Percentiles rank a stretch among this genome's conserved stretches.
These are phyloP conservation scores for Trichopria drosophilae DNA, from an alignment of 2,888 invertebrate species.

Conservation along the genomic window DNA sequence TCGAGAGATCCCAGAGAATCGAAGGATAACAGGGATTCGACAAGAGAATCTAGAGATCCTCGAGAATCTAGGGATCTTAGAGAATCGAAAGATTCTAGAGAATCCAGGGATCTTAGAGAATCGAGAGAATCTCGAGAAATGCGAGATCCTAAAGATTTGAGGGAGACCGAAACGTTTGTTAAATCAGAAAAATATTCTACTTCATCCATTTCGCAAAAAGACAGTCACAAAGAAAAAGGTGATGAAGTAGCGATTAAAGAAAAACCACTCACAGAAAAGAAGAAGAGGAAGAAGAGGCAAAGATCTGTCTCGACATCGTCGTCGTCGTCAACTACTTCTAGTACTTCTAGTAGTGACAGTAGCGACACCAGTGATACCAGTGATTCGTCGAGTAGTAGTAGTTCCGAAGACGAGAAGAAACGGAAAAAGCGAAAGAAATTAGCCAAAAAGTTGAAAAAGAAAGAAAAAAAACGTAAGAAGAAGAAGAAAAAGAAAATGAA, in stretches of 20 bases:
- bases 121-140: neutral
- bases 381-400: slow-evolving; percentile 40
- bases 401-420: slow-evolving; percentile 60
- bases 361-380: slow-evolving; percentile 56
- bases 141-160: neutral
- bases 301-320: slow-evolving; percentile 29
- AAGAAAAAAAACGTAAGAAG: slow-evolving; percentile 62
- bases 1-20: too few species aligned
- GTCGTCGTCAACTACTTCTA: slow-evolving; percentile 45
- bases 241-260: slow-evolving; percentile 17
- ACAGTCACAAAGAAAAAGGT: slow-evolving; percentile 19
- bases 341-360: slow-evolving; percentile 39
- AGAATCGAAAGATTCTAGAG: slow-evolving; percentile 12
- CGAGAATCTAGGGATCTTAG: slow-evolving; percentile 21
- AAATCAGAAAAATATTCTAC: slow-evolving; percentile 22
- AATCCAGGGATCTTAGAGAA: slow-evolving; percentile 16
- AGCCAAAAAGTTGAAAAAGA: slow-evolving; percentile 61
- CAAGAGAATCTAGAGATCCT: slow-evolving; percentile 15
- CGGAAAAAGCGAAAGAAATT: slow-evolving; percentile 63
- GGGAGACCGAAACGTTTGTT: neutral
- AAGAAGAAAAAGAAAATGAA: slow-evolving; percentile 62
- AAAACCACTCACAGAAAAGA: slow-evolving; percentile 22
- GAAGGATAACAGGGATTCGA: too few species aligned
- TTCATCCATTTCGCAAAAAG: slow-evolving; percentile 24
- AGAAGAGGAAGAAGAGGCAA: slow-evolving; percentile 30